phyloP scores from a whole-genome alignment of 2,797 vertebrate genomes.

The Typhlichthys subterraneus region DNA sequence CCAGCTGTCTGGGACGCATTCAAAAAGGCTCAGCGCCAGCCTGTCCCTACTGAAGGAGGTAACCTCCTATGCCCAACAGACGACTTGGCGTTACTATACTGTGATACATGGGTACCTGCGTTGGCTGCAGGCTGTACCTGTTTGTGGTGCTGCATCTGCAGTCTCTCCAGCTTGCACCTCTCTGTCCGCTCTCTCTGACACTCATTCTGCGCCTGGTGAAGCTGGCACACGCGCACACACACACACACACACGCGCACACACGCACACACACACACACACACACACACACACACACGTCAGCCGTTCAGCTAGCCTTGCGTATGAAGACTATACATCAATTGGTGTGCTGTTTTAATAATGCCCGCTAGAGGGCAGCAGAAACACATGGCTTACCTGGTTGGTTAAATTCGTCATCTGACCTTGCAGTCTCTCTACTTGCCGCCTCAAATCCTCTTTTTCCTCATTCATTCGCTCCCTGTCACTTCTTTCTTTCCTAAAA shows the following conservation, averaged over 20 bases:
- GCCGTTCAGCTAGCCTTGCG: neutral
- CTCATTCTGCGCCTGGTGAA: slow-evolving; percentile 88
- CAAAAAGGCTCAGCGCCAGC: neutral
- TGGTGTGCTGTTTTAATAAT: neutral
- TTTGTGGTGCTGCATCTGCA: slow-evolving; percentile 92
- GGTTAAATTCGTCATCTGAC: slow-evolving; percentile 87
- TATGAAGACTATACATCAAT: slow-evolving; percentile 5
- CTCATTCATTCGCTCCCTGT: slow-evolving; percentile 97
- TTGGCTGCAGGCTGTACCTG: slow-evolving; percentile 80
- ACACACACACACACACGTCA: slow-evolving; percentile 17
- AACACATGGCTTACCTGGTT: slow-evolving; percentile 79
- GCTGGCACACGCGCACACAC: slow-evolving; percentile 63
- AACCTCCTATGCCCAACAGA: neutral
- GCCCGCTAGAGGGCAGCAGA: neutral
- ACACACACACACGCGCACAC: slow-evolving; percentile 20
- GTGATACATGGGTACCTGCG: neutral
- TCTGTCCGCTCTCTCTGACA: slow-evolving; percentile 89
- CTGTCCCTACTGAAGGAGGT: neutral
- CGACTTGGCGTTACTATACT: too few species aligned
- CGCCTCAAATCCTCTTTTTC: slow-evolving; percentile 95
- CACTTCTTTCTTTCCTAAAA: slow-evolving; percentile 94
- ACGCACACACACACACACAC: slow-evolving; percentile 21
- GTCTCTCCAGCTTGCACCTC: slow-evolving; percentile 89
- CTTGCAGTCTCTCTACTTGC: slow-evolving; percentile 91
- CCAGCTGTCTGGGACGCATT: neutral